A percentile compares a stretch with the other conserved stretches of the same genome.
Evolutionary conservation across 1,140 invertebrate genomes (phyloP).

Genomic region (Zophobas morio): DNA sequence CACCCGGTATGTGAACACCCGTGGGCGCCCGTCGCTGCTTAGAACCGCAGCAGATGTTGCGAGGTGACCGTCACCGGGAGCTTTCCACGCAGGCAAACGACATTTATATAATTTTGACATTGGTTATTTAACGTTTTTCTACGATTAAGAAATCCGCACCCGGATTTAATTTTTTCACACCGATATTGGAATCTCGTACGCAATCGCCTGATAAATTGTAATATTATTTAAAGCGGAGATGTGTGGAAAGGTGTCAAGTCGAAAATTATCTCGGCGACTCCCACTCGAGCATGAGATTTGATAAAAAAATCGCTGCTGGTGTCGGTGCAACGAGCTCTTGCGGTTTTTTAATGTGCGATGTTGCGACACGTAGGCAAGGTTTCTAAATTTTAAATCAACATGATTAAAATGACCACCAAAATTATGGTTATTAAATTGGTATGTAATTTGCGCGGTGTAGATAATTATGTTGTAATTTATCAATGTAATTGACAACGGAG

Average conservation of each 20-base stretch:
- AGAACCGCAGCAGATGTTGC: too few relatives aligned
- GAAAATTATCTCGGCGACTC: background rate
- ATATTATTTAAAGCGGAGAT: background rate
- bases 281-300: background rate
- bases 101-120: slow-evolving; percentile 19
- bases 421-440: too few relatives aligned
- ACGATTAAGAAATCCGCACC: slow-evolving; percentile 10
- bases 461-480: too few relatives aligned
- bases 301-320: background rate
- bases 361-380: too few relatives aligned
- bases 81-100: background rate
- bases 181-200: slow-evolving; percentile 3
- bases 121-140: slow-evolving; percentile 6
- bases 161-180: background rate
- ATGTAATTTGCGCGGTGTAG: too few relatives aligned
- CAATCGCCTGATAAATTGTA: background rate
- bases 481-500: too few relatives aligned
- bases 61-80: too few relatives aligned
- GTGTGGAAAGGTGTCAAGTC: background rate
- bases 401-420: too few relatives aligned
- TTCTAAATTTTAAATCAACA: too few relatives aligned
- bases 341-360: background rate
- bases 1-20: too few relatives aligned
- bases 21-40: too few relatives aligned
- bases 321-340: background rate